These are phyloP conservation scores for Archips crataeganus DNA, from an alignment of 2,888 invertebrate genomes.

Conservation along the genomic window DNA sequence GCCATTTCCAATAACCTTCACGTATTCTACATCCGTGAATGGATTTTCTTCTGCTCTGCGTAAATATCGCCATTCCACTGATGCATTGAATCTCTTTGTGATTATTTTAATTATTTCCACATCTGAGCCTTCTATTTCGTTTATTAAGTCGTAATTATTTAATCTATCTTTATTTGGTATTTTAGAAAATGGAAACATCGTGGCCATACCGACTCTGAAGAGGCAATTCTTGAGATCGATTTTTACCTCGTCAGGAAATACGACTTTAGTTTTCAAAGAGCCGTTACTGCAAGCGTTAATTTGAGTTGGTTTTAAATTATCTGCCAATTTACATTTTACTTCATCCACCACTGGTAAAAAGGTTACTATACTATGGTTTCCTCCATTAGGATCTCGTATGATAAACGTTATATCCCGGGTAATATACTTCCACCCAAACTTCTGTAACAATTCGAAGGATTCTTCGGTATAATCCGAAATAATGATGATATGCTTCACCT, in stretches of 20 bases:
- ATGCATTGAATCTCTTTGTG: constrained; percentile 63
- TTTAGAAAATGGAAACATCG: constrained; percentile 61
- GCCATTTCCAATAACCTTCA: constrained; percentile 63
- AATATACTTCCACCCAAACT: constrained; percentile 48
- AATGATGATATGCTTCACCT: constrained; percentile 56
- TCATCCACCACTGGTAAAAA: constrained; percentile 57
- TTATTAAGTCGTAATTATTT: constrained; percentile 57
- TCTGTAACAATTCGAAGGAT: constrained; percentile 46
- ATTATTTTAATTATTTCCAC: constrained; percentile 67
- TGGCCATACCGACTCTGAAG: constrained; percentile 63
- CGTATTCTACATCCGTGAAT: constrained; percentile 49
- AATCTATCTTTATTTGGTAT: constrained; percentile 53
- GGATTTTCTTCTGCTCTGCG: constrained; percentile 56
- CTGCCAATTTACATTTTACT: constrained; percentile 53
- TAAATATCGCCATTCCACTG: constrained; percentile 59
- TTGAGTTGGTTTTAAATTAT: constrained; percentile 43
- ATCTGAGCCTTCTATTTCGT: constrained; percentile 61
- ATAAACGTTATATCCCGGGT: constrained; percentile 59
- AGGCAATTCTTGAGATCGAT: constrained; percentile 64
- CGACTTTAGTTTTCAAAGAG: constrained; percentile 42
- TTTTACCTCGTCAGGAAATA: constrained; percentile 59
- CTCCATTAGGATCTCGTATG: constrained; percentile 44
- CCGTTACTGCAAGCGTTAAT: constrained; percentile 60
- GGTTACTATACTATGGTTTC: constrained; percentile 50
- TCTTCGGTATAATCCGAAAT: constrained; percentile 46